Evolutionary conservation across 2,113 vertebrate genomes (phyloP), one percentile per base, ranked within the genome.

Genomic region (Lonchura striata): DNA sequence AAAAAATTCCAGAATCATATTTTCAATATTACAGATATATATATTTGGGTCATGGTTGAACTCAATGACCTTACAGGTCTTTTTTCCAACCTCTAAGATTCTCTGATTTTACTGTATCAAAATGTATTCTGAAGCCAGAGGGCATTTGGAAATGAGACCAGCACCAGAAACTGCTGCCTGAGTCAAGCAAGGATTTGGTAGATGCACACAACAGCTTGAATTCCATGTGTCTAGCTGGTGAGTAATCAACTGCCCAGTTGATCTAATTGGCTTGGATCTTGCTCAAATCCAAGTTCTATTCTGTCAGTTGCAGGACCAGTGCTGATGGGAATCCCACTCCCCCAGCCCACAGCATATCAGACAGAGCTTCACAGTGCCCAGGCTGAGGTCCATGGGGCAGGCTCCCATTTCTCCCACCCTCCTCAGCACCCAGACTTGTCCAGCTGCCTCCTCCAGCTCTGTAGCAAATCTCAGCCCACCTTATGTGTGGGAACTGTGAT

Each of bases 371-470:
- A 35, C 3, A 2, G 11, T 2, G 12, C 69, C 28, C 0, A 8
- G 59, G 42, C 25, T 6, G 52, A 37, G 21, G 7, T 13, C 42
- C 28, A 35, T 18, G 5, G 12, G 33, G 13, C 10, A 56, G 50
- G 15, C 13, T 57, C 24, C 5, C 3, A 1, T 0, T 7, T 2
- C 3, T 7, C 21, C 11, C 30, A 12, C 5, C 20, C 11, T 37
- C 39, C 65, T 37, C 24, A 31, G 85, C 42, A 31, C 17, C 31
- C 42, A 11, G 15, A 15, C 46, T 27, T 2, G 1, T 24, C 31
- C 60, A 60, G 70, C 33, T 52, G 49, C 41, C 28, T 44, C 24
- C 31, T 15, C 13, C 54, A 56, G 49, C 27, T 23, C 66, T 11
- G 10, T 0, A 59, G 33, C 0, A 0, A 52, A 41, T 14, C 50